Conservation (phyloP, 2,888 invertebrate genomes). For the Andrena trimmerana region DNA sequence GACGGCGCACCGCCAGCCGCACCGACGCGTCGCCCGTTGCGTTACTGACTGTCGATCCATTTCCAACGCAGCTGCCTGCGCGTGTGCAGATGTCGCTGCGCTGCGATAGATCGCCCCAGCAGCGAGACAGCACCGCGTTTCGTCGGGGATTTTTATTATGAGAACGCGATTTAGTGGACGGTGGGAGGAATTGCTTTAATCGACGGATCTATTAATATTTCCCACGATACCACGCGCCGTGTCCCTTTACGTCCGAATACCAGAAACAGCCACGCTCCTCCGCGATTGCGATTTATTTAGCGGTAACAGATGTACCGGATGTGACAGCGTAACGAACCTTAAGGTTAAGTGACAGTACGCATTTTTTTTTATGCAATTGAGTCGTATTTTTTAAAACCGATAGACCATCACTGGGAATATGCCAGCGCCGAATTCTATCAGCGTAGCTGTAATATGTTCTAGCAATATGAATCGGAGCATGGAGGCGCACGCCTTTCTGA, state of each 20-base stretch:
- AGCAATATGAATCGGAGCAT: slow-evolving; percentile 99
- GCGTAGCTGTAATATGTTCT: slow-evolving; percentile 98
- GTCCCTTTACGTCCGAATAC: not conserved
- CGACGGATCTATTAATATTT: not conserved
- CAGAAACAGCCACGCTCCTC: not conserved
- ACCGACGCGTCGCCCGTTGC: not conserved
- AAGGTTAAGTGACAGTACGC: slow-evolving; percentile 55
- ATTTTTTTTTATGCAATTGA: slow-evolving; percentile 28
- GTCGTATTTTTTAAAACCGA: slow-evolving; percentile 25
- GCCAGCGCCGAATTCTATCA: slow-evolving; percentile 86
- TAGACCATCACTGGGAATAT: slow-evolving; percentile 61
- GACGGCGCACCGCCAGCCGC: not conserved
- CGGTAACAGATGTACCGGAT: slow-evolving; percentile 47
- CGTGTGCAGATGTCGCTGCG: slow-evolving; percentile 23
- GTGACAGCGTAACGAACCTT: slow-evolving; percentile 50
- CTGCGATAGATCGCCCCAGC: not conserved
- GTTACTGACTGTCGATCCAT: slow-evolving; percentile 49
- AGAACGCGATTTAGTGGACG: slow-evolving; percentile 10
- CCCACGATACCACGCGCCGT: not conserved
- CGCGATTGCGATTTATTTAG: slow-evolving; percentile 10
- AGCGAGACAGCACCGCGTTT: not conserved
- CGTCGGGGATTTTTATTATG: slow-evolving; percentile 30
- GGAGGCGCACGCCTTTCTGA: slow-evolving; percentile 99
- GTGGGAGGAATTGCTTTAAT: slow-evolving; percentile 1
- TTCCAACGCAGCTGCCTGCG: not conserved